phyloP scores from a whole-genome alignment of 1,140 invertebrate genomes.

The Drosophila saltans region DNA sequence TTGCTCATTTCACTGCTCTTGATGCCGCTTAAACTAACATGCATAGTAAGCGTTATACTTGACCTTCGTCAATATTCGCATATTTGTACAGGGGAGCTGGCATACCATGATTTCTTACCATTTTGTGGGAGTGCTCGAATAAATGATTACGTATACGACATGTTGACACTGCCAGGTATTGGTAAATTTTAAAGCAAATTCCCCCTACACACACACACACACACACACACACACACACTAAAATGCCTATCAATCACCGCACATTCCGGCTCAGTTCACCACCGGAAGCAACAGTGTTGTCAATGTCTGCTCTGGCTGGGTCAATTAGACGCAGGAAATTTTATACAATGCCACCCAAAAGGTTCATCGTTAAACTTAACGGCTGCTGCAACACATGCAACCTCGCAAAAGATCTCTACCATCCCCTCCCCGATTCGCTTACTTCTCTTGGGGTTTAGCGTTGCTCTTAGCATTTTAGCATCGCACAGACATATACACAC shows the following conservation, averaged over 20 bases:
- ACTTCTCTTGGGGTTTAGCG: neutral
- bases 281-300: slow-evolving; percentile 49
- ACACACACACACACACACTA: neutral
- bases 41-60: slow-evolving; percentile 61
- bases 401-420: slow-evolving; percentile 6
- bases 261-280: neutral
- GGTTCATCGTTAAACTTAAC: slow-evolving; percentile 29
- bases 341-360: slow-evolving; percentile 21
- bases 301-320: slow-evolving; percentile 24
- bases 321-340: slow-evolving; percentile 34
- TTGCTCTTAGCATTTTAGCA: slow-evolving; percentile 9
- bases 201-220: neutral
- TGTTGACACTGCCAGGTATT: slow-evolving; percentile 28
- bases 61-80: slow-evolving; percentile 75
- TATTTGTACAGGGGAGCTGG: slow-evolving; percentile 27
- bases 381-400: slow-evolving; percentile 16
- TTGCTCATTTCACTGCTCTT: slow-evolving; percentile 39
- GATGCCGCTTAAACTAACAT: slow-evolving; percentile 20
- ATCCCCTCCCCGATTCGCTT: no score
- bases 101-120: slow-evolving; percentile 33
- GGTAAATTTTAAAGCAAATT: slow-evolving; percentile 24
- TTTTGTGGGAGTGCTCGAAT: slow-evolving; percentile 6
- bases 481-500: neutral
- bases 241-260: slow-evolving; percentile 60
- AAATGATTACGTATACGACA: slow-evolving; percentile 44